phyloP scores from a whole-genome alignment of 2,113 vertebrate species.

The Lepus timidus region DNA sequence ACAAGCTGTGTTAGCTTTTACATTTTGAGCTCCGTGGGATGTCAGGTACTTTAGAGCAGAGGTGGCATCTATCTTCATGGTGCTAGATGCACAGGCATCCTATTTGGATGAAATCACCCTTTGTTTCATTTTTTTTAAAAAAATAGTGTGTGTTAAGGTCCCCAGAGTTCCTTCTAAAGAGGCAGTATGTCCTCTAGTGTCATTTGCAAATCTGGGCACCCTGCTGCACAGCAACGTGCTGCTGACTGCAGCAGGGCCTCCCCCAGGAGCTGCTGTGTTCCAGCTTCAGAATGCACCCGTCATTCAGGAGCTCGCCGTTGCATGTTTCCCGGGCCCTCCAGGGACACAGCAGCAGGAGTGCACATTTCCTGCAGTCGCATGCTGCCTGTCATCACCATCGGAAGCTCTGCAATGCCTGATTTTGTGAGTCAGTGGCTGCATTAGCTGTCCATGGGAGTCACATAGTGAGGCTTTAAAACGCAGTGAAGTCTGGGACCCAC shows the following conservation, averaged over 20 bases:
- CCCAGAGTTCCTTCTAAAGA: constrained; percentile 16
- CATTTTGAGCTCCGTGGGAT: constrained; percentile 78
- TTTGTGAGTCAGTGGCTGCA: not conserved
- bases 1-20: constrained; percentile 64
- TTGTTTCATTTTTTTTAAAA: constrained; percentile 60
- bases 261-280: not conserved
- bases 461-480: not conserved
- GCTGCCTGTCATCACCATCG: not conserved
- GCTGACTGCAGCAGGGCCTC: not conserved
- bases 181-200: constrained; percentile 21
- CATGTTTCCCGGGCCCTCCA: not conserved
- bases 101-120: constrained; percentile 71
- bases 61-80: constrained; percentile 80
- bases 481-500: not conserved
- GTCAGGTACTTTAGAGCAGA: constrained; percentile 71
- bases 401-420: not conserved
- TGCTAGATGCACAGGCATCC: constrained; percentile 62
- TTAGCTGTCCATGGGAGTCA: not conserved
- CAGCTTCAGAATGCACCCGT: not conserved
- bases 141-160: constrained; percentile 62
- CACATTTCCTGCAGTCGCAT: not conserved
- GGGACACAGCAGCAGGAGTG: not conserved
- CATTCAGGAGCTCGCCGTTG: not conserved
- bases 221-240: not conserved
- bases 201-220: not conserved